These are phyloP conservation scores for Hylia prasina DNA, from an alignment of 2,113 vertebrate genomes.

Conservation along the genomic window DNA sequence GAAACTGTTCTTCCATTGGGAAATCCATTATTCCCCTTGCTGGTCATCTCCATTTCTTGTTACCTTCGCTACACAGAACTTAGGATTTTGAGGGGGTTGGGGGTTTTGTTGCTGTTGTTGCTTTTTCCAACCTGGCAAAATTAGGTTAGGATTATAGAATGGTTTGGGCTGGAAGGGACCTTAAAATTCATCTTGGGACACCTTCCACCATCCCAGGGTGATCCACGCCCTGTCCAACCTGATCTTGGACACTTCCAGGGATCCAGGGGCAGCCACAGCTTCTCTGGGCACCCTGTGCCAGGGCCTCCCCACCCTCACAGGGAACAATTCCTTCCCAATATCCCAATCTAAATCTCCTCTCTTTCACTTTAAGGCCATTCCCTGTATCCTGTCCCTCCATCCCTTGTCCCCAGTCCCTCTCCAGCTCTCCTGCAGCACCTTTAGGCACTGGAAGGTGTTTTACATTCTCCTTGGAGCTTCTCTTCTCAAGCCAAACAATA, in stretches of 20 bases:
- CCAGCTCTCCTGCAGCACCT: background rate
- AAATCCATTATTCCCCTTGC: background rate
- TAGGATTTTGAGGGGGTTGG: rapidly evolving
- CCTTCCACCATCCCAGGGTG: rapidly evolving
- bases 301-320: rapidly evolving
- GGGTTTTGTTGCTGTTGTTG: background rate
- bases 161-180: background rate
- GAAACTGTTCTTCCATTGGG: background rate
- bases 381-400: rapidly evolving
- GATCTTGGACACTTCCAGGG: background rate
- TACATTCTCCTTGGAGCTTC: background rate
- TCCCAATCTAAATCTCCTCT: background rate
- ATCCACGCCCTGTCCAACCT: rapidly evolving
- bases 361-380: background rate
- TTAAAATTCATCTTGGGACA: background rate
- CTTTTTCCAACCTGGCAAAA: background rate
- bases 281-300: rapidly evolving
- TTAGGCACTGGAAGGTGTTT: background rate
- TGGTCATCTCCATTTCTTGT: background rate
- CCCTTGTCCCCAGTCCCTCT: rapidly evolving
- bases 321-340: background rate
- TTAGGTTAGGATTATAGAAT: background rate
- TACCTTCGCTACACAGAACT: background rate
- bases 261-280: background rate
- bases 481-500: background rate